Evolutionary conservation across 1,140 invertebrate genomes (phyloP).

Genomic region (Leptinotarsa defecta): DNA sequence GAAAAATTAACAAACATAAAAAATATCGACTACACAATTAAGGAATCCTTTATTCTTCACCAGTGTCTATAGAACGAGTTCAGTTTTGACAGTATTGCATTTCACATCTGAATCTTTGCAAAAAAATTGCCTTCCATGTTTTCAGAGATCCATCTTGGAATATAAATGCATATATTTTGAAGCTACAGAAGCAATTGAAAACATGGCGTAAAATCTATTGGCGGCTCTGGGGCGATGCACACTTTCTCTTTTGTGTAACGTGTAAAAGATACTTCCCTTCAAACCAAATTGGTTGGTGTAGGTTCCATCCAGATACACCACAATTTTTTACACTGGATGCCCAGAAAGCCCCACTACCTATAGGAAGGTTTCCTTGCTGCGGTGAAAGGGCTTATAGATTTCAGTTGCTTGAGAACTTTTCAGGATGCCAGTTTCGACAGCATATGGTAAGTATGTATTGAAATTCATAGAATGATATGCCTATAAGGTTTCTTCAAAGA

Average conservation of each 20-base stretch:
- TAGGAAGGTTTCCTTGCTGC: conserved; percentile 81
- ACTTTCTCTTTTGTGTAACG: conserved; percentile 76
- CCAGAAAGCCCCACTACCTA: conserved; percentile 65
- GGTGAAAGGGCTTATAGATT: conserved; percentile 74
- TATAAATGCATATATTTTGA: conserved; percentile 78
- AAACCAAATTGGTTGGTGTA: conserved; percentile 79
- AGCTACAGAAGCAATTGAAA: conserved; percentile 75
- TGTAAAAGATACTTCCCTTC: conserved; percentile 78
- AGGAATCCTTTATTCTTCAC: too few relatives aligned
- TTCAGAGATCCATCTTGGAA: conserved; percentile 79
- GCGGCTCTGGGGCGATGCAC: conserved; percentile 87
- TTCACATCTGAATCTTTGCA: neutral
- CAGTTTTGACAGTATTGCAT: too few relatives aligned
- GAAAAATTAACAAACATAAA: too few relatives aligned
- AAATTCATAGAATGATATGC: neutral
- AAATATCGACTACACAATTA: too few relatives aligned
- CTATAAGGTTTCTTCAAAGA: too few relatives aligned
- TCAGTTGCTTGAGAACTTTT: conserved; percentile 49
- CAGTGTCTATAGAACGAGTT: too few relatives aligned
- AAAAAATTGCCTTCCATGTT: conserved; percentile 5
- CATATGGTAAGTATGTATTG: conserved; percentile 61
- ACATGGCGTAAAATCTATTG: conserved; percentile 91
- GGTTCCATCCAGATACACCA: conserved; percentile 75
- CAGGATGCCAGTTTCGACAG: conserved; percentile 67
- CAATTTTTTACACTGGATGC: conserved; percentile 75